Evolutionary conservation across 2,797 vertebrate species (phyloP).

Genomic region (Amniataba percoides): DNA sequence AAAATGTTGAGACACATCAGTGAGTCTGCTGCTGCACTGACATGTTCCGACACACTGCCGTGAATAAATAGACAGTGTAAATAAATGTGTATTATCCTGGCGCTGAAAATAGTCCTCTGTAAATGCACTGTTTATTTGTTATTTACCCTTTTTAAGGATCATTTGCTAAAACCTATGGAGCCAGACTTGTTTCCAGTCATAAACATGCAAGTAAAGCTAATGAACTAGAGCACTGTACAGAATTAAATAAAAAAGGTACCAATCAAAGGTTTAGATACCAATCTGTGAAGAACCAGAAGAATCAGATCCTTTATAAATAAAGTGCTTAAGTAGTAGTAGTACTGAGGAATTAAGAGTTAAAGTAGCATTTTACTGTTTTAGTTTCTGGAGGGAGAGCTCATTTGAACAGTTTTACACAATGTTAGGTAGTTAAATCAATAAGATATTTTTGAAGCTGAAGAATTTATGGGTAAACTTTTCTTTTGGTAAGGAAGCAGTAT

Average conservation of each 20-base stretch:
- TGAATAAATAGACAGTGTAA: too few species aligned
- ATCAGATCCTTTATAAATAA: not conserved
- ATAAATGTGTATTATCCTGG: not conserved
- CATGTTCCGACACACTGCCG: not conserved
- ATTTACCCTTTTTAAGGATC: not conserved
- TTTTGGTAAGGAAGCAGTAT: not conserved
- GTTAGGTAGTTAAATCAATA: not conserved
- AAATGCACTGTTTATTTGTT: not conserved
- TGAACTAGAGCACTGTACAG: not conserved
- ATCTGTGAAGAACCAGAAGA: not conserved
- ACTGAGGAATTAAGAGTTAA: not conserved
- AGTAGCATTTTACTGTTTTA: not conserved
- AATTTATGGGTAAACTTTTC: not conserved
- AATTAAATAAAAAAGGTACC: not conserved
- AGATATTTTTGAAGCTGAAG: not conserved
- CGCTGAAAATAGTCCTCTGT: too few species aligned
- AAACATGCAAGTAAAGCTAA: not conserved
- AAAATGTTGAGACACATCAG: not conserved
- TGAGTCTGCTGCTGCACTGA: not conserved
- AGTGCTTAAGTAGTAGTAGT: not conserved
- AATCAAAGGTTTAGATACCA: not conserved
- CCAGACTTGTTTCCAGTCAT: too few species aligned
- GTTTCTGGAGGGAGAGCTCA: too few species aligned
- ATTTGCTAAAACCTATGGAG: not conserved
- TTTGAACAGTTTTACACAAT: not conserved